phyloP scores from a whole-genome alignment of 1,140 invertebrate genomes.

The Scaptomyza graminum region DNA sequence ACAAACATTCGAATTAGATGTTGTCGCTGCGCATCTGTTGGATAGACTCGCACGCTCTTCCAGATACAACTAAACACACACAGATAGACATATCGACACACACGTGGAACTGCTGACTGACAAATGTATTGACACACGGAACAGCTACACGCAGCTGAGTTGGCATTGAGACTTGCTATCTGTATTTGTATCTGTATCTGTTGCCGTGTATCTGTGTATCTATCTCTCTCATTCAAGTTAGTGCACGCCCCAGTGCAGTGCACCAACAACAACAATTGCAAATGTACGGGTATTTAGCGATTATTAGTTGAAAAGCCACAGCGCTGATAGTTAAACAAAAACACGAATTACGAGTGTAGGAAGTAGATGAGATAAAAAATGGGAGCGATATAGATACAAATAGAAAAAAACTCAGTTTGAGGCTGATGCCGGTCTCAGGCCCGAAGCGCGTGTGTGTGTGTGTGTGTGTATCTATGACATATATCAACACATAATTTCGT shows the following conservation, averaged over 20 bases:
- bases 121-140: constrained; percentile 78
- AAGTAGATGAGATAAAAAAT: constrained; percentile 42
- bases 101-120: constrained; percentile 23
- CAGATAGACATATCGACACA: constrained; percentile 13
- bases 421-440: constrained; percentile 45
- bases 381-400: constrained; percentile 9
- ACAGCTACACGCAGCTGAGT: constrained; percentile 76
- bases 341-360: constrained; percentile 54
- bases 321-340: constrained; percentile 14
- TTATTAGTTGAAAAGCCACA: constrained; percentile 60
- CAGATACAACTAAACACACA: constrained; percentile 49
- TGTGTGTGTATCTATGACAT: constrained; percentile 61
- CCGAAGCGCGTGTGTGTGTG: neutral
- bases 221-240: constrained; percentile 42
- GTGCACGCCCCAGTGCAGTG: constrained; percentile 27
- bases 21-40: constrained; percentile 47
- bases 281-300: constrained; percentile 62
- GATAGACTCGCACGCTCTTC: constrained; percentile 45
- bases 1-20: constrained; percentile 13
- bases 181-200: constrained; percentile 12
- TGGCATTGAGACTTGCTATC: constrained; percentile 67
- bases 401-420: constrained; percentile 53
- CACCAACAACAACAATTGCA: constrained; percentile 58
- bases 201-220: constrained; percentile 42
- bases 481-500: constrained; percentile 32